Evolutionary conservation across 2,113 vertebrate genomes (phyloP), one percentile per base, ranked within the genome.

Genomic region (Acrocephalus kingi): DNA sequence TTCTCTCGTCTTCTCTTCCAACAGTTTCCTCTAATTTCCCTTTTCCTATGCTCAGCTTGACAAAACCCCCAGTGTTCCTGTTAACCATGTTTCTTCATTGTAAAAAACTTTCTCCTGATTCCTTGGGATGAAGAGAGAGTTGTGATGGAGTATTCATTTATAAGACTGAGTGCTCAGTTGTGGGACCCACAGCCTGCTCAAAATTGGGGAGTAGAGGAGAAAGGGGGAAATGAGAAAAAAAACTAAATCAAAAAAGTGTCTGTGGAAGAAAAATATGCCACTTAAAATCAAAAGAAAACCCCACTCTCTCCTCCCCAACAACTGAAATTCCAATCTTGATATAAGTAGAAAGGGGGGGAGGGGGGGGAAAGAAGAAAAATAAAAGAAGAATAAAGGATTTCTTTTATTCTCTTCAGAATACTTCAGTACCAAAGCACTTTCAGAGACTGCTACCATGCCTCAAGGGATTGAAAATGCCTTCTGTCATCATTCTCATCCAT

Each of bases 401-500:
- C 9, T 90, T 93, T 87, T 83, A 73, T 87, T 84, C 49, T 93
- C 22, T 51, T 95, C 83, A 84, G 68, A 90, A 77, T 95, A 78
- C 20, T 76, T 89, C 69, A 74, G 37, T 72, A 87, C 69, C 46
- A 91, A 87, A 91, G 11, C 41, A 89, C 61, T 94, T 95, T 74
- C 71, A 89, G 81, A 89, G 58, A 69, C n/a, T 62, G 84, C 30
- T 82, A 76, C 66, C 49, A 66, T 79, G 52, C 58, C 77, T 96
- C 89, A 84, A 95, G 89, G 89, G 84, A 85, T 27, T 84, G 74
- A 62, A 97, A 95, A 90, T 85, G 56, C 58, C 78, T 97, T 87
- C 86, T 97, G 91, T 79, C 90, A 97, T 95, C 33, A 58, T 84
- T 94, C n/a, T 54, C 46, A 91, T 91, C 69, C 66, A 89, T 72